Conservation (phyloP, 1,140 invertebrate species). For the Drosophila repletoides region DNA sequence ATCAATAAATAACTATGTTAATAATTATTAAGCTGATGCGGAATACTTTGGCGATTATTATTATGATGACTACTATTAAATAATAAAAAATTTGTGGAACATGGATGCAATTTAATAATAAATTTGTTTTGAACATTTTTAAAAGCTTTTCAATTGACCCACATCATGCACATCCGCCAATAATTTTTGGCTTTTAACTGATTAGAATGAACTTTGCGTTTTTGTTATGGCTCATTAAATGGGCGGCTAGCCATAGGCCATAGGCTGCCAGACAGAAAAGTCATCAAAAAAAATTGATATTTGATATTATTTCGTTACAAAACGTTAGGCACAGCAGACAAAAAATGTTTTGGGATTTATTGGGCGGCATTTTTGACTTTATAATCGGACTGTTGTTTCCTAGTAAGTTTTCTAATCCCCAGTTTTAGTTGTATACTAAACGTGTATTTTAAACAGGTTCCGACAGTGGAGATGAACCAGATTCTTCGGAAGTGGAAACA, state of each 20-base stretch:
- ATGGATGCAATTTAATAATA: conserved; percentile 42
- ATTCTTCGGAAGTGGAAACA: conserved; percentile 75
- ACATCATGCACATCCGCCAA: conserved; percentile 21
- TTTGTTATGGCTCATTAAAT: conserved; percentile 68
- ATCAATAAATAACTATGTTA: background rate
- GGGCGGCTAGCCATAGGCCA: background rate
- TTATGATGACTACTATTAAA: conserved; percentile 18
- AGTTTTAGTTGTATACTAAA: background rate
- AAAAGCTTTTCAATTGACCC: conserved; percentile 55
- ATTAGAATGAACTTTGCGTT: conserved; percentile 26
- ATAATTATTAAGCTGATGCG: conserved; percentile 29
- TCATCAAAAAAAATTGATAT: conserved; percentile 24
- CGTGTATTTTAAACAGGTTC: conserved; percentile 36
- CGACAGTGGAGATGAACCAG: conserved; percentile 68
- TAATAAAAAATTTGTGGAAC: conserved; percentile 4
- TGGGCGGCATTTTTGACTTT: conserved; percentile 67
- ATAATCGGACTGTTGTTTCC: conserved; percentile 67
- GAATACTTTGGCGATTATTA: conserved; percentile 51
- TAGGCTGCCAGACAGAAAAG: background rate
- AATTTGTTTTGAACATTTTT: conserved; percentile 50
- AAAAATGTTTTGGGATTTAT: conserved; percentile 71
- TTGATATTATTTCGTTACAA: conserved; percentile 44
- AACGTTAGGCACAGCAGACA: conserved; percentile 50
- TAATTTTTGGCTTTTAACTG: conserved; percentile 19
- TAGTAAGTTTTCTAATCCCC: conserved; percentile 70